These are phyloP conservation scores for Octomys mimax DNA, from an alignment of 2,797 vertebrate species.

Conservation along the genomic window DNA sequence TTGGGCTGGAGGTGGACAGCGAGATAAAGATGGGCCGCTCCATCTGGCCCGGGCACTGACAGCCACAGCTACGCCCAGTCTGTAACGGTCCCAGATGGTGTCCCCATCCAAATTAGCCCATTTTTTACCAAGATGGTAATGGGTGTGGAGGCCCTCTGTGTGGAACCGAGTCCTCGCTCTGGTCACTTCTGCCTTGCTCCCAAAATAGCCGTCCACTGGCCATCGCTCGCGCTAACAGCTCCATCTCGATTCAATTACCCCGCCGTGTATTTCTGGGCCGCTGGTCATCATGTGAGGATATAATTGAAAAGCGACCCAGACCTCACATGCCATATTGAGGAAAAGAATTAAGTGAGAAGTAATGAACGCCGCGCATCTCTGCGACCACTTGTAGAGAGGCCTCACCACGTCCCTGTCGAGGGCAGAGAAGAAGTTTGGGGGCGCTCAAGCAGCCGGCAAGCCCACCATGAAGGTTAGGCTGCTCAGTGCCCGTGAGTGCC, in stretches of 20 bases:
- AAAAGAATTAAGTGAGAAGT: constrained; percentile 65
- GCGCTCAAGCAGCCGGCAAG: background rate
- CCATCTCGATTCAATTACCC: constrained; percentile 74
- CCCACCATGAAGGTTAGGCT: rapidly evolving
- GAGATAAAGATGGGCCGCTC: background rate
- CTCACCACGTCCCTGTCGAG: constrained; percentile 42
- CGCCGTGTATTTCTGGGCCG: background rate
- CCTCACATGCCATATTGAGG: constrained; percentile 72
- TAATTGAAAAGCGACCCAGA: constrained; percentile 66
- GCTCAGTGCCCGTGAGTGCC: background rate
- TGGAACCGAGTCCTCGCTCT: constrained; percentile 54
- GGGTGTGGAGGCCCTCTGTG: constrained; percentile 55
- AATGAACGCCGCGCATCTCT: constrained; percentile 10
- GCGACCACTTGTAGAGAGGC: background rate
- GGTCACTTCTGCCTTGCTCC: constrained; percentile 59
- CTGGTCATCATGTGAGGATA: constrained; percentile 68
- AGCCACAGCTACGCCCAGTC: constrained; percentile 23
- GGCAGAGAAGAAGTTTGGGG: background rate
- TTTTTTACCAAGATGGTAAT: constrained; percentile 79
- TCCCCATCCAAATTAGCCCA: constrained; percentile 81
- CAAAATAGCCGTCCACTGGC: constrained; percentile 79
- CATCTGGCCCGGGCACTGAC: constrained; percentile 27
- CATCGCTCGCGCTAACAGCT: constrained; percentile 54
- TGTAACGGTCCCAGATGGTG: constrained; percentile 69
- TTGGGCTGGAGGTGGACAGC: rapidly evolving